phyloP scores from a whole-genome alignment of 2,888 invertebrate genomes.

The Trichogramma dendrolimi region DNA sequence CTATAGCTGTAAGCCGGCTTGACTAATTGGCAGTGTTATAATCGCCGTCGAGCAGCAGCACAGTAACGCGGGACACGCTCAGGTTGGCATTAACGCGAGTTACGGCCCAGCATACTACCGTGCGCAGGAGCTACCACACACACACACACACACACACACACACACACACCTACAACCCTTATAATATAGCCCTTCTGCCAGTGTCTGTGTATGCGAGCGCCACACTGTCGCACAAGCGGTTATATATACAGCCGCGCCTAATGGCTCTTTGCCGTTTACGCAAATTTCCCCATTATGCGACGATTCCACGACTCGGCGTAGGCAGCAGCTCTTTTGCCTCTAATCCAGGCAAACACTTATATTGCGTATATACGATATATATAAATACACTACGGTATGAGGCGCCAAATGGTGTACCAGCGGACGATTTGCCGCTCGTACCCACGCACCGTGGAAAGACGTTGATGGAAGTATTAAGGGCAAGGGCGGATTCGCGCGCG shows the following conservation, averaged over 20 bases:
- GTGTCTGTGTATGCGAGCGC: no score
- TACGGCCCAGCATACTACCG: constrained; percentile 40
- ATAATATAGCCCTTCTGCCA: no score
- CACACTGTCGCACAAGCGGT: constrained; percentile 21
- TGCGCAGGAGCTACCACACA: constrained; percentile 18
- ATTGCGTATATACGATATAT: no score
- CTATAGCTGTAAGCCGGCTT: constrained; percentile 50
- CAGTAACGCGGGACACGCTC: constrained; percentile 43
- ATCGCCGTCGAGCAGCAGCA: constrained; percentile 41
- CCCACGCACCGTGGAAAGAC: no score
- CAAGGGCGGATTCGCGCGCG: no score
- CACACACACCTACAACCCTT: constrained; percentile 25
- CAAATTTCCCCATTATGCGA: constrained; percentile 53
- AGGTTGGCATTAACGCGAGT: constrained; percentile 53
- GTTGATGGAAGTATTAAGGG: no score
- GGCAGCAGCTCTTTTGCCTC: no score
- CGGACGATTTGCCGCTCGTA: no score
- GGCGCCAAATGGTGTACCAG: no score
- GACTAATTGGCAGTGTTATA: constrained; percentile 53
- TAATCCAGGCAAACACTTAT: no score
- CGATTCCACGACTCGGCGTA: constrained; percentile 22
- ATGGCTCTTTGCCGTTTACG: constrained; percentile 51
- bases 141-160: constrained; percentile 35
- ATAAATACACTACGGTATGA: no score
- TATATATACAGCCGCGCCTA: constrained; percentile 39